A percentile compares a stretch with the other conserved stretches of the same genome.
phyloP scores from a whole-genome alignment of 1,140 invertebrate genomes.

The Aricia agestis region DNA sequence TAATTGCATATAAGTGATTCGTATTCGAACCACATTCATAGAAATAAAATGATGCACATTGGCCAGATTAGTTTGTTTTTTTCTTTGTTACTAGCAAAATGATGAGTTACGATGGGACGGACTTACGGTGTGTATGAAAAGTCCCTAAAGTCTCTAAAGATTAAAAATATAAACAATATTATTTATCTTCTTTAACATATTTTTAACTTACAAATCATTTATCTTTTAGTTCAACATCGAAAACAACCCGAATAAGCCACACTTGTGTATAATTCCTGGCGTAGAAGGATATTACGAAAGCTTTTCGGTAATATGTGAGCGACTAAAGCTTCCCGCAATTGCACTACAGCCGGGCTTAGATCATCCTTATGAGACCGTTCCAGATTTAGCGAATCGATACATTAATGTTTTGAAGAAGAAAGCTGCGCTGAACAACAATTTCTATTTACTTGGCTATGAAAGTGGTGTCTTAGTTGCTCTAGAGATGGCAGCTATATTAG shows the following conservation, averaged over 20 bases:
- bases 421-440: constrained; percentile 31
- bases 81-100: no score
- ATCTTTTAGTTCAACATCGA: no score
- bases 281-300: constrained; percentile 37
- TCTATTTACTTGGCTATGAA: constrained; percentile 31
- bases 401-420: constrained; percentile 20
- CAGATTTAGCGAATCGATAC: constrained; percentile 20
- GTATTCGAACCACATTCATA: no score
- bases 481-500: constrained; percentile 49
- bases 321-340: constrained; percentile 37
- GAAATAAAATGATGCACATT: no score
- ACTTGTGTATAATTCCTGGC: constrained; percentile 45
- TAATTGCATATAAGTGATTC: no score
- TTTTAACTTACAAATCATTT: no score
- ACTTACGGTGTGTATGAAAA: no score
- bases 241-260: constrained; percentile 28
- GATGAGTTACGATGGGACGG: no score
- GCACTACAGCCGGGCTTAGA: background rate
- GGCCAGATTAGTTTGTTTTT: no score
- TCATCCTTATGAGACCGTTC: constrained; percentile 5
- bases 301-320: constrained; percentile 37
- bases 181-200: no score
- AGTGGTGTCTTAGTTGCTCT: constrained; percentile 43
- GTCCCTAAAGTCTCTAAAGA: no score
- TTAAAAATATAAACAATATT: no score